These are phyloP conservation scores for Athene cunicularia DNA, from an alignment of 2,113 vertebrate genomes.

Conservation along the genomic window DNA sequence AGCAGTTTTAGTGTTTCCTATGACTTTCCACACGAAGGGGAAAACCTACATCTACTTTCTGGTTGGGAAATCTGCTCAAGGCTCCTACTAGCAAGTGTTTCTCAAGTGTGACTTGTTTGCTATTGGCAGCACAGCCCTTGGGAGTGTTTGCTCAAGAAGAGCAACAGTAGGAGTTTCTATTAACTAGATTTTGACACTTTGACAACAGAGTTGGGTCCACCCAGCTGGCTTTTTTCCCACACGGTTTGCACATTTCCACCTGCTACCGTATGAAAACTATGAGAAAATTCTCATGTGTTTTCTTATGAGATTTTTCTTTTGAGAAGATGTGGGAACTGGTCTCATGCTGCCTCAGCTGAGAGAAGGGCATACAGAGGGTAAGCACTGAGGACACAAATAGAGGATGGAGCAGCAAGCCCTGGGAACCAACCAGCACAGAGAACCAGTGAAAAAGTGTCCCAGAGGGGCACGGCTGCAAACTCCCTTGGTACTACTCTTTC, in stretches of 20 bases:
- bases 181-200: background rate
- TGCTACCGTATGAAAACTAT: background rate
- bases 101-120: background rate
- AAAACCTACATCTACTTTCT: background rate
- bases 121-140: background rate
- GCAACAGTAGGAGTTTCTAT: background rate
- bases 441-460: rapidly evolving
- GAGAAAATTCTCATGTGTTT: conserved; percentile 6
- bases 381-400: background rate
- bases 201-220: background rate
- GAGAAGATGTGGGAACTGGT: background rate
- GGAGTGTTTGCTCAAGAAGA: background rate
- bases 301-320: background rate
- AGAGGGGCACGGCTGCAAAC: rapidly evolving
- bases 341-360: background rate
- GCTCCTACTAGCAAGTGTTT: background rate
- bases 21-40: background rate
- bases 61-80: background rate
- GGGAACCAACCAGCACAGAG: background rate
- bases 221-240: background rate
- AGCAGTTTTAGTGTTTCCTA: background rate
- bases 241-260: background rate
- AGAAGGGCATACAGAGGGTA: rapidly evolving
- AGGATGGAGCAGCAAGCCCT: background rate
- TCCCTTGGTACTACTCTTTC: background rate